phyloP scores from a whole-genome alignment of 2,113 vertebrate genomes.

The Rhagologus leucostigma region DNA sequence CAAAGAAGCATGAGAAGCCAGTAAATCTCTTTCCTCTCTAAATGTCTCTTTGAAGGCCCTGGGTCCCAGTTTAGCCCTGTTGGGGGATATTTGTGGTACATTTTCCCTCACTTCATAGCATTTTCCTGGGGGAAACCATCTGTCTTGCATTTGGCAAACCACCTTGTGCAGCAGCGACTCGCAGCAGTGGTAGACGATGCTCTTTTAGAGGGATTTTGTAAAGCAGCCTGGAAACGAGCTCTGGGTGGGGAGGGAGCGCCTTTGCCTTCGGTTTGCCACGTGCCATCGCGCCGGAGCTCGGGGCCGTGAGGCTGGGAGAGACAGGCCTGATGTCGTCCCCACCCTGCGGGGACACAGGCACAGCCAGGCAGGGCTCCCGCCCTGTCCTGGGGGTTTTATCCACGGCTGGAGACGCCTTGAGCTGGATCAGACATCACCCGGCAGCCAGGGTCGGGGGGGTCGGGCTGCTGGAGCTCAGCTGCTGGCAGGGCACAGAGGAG shows the following conservation, averaged over 20 bases:
- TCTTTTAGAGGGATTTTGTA: neutral
- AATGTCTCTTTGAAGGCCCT: neutral
- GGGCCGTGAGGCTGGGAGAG: too few relatives aligned
- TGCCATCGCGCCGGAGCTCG: rapidly evolving
- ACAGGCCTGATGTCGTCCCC: neutral
- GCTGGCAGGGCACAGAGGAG: neutral
- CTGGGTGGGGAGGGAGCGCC: neutral
- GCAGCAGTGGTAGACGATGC: neutral
- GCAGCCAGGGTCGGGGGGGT: neutral
- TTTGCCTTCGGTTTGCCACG: neutral
- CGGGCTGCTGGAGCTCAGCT: rapidly evolving
- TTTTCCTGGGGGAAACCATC: neutral
- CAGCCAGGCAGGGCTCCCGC: rapidly evolving
- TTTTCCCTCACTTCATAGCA: neutral
- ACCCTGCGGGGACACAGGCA: neutral
- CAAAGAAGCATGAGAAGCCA: neutral
- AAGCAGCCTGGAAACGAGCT: neutral
- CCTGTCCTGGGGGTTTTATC: neutral
- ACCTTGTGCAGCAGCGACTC: neutral
- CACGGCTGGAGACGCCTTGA: rapidly evolving
- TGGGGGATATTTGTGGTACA: neutral
- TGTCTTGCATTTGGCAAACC: neutral
- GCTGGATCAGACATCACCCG: rapidly evolving
- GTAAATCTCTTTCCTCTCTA: neutral
- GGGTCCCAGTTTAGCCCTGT: neutral